Percentiles rank a stretch among this genome's conserved stretches.
These are phyloP conservation scores for Nannobrachium achirus DNA, from an alignment of 2,113 vertebrate species.

Conservation along the genomic window DNA sequence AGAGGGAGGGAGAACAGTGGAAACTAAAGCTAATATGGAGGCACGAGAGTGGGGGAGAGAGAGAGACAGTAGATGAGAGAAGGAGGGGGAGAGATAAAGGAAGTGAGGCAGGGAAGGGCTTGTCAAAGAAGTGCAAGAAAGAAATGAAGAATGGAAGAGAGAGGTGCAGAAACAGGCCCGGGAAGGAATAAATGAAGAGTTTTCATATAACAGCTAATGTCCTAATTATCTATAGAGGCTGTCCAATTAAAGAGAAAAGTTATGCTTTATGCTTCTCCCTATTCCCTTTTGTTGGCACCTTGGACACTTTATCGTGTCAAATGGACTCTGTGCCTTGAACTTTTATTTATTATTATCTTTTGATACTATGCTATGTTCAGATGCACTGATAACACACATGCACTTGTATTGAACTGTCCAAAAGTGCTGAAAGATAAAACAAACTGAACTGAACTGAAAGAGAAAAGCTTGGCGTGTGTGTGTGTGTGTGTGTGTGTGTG, in stretches of 20 bases:
- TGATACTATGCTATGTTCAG: too few species aligned
- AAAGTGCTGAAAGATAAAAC: too few species aligned
- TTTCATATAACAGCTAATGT: constrained; percentile 50
- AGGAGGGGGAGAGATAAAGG: constrained; percentile 22
- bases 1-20: constrained; percentile 26
- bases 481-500: too few species aligned
- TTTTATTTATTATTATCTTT: too few species aligned
- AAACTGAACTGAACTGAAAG: too few species aligned
- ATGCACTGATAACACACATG: too few species aligned
- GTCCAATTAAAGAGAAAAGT: constrained; percentile 37
- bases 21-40: not conserved
- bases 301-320: too few species aligned
- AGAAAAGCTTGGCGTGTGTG: too few species aligned
- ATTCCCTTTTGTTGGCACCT: too few species aligned
- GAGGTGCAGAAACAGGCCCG: constrained; percentile 47
- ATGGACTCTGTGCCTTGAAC: too few species aligned
- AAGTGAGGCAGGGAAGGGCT: constrained; percentile 32
- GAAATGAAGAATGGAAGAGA: constrained; percentile 51
- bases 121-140: constrained; percentile 45
- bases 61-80: constrained; percentile 31
- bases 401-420: too few species aligned
- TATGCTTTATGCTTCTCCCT: too few species aligned
- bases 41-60: constrained; percentile 6
- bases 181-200: constrained; percentile 38
- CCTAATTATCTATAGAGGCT: constrained; percentile 55